Evolutionary conservation across 2,888 invertebrate genomes (phyloP).

Genomic region (Colostygia pectinataria): DNA sequence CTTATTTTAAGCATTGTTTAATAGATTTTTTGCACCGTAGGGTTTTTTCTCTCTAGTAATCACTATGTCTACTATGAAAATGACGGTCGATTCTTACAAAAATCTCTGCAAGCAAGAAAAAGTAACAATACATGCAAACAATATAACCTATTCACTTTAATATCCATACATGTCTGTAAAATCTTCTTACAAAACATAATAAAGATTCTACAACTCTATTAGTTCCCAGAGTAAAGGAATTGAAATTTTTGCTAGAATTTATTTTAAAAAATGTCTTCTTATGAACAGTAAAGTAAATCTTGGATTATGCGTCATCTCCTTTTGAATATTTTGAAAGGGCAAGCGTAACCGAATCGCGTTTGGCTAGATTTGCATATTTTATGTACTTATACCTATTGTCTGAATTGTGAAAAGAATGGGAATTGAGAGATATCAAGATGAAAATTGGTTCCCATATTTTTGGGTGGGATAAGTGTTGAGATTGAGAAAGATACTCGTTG

Average conservation of each 20-base stretch:
- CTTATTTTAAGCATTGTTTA: too few relatives aligned
- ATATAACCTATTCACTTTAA: slow-evolving; percentile 1
- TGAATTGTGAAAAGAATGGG: slow-evolving; percentile 1
- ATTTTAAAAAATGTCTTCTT: slow-evolving; percentile 18
- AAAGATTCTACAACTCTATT: slow-evolving; percentile 14
- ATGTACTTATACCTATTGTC: slow-evolving; percentile 20
- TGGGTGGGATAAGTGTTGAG: background rate
- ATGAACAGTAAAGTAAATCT: slow-evolving; percentile 25
- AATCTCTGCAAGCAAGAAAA: too few relatives aligned
- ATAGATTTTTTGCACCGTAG: too few relatives aligned
- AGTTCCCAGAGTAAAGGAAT: slow-evolving; percentile 19
- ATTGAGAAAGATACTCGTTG: slow-evolving; percentile 4
- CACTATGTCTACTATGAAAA: too few relatives aligned
- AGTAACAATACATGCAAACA: background rate
- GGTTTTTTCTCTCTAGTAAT: too few relatives aligned
- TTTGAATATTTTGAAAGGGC: slow-evolving; percentile 27
- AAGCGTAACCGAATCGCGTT: slow-evolving; percentile 18
- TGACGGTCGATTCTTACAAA: too few relatives aligned
- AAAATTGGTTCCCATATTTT: slow-evolving; percentile 5
- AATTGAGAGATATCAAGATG: slow-evolving; percentile 3
- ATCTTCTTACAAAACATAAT: slow-evolving; percentile 8
- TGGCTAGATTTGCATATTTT: slow-evolving; percentile 27
- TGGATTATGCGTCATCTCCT: slow-evolving; percentile 24
- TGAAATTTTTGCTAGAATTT: slow-evolving; percentile 21
- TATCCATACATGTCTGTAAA: slow-evolving; percentile 6